These are phyloP conservation scores for Coregonus clupeaformis DNA, from an alignment of 2,113 vertebrate genomes.

Conservation along the genomic window DNA sequence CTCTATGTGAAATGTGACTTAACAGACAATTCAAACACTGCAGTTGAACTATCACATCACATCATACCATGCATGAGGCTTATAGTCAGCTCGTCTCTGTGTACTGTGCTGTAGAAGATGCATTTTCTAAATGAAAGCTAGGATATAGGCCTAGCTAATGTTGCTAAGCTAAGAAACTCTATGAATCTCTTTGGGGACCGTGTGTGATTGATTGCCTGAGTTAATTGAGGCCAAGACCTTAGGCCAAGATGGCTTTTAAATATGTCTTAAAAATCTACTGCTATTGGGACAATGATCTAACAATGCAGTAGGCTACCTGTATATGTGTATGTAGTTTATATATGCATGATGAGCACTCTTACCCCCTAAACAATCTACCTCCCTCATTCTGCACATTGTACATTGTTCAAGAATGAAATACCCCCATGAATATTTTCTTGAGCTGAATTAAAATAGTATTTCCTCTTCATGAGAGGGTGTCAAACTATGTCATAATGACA, in stretches of 20 bases:
- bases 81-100: not conserved
- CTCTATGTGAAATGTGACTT: not conserved
- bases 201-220: no score
- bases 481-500: conserved; percentile 64
- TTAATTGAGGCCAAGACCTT: no score
- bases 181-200: no score
- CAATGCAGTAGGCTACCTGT: not conserved
- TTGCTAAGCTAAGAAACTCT: not conserved
- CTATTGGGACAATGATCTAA: conserved; percentile 11
- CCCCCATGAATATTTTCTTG: not conserved
- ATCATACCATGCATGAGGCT: not conserved
- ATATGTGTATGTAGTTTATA: not conserved
- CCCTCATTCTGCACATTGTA: conserved; percentile 30
- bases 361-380: conserved; percentile 57
- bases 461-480: conserved; percentile 66
- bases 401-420: conserved; percentile 30
- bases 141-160: not conserved
- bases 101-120: not conserved
- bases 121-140: no score
- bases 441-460: not conserved
- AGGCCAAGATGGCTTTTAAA: not conserved
- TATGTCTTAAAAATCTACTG: conserved; percentile 14
- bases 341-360: conserved; percentile 19
- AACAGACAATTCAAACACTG: not conserved
- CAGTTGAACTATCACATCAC: not conserved